phyloP scores from a whole-genome alignment of 1,140 invertebrate genomes.

The Calosoma granatense region DNA sequence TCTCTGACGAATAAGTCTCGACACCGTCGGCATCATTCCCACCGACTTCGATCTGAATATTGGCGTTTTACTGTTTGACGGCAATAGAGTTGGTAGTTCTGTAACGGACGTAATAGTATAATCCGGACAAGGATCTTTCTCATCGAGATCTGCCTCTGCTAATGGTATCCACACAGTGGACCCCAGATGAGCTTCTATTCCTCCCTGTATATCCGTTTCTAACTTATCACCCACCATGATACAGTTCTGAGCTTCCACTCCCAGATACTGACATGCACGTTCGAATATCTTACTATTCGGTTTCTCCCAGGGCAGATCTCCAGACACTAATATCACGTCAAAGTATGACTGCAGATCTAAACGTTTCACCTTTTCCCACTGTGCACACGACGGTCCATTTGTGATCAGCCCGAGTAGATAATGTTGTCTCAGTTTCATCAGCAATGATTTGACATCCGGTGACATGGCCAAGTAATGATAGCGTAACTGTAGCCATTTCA shows the following conservation, averaged over 20 bases:
- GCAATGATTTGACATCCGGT: conserved; percentile 51
- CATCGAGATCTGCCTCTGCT: conserved; percentile 6
- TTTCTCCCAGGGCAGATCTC: conserved; percentile 75
- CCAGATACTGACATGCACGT: conserved; percentile 61
- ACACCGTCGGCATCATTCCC: conserved; percentile 14
- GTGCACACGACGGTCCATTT: conserved; percentile 71
- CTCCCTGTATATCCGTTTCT: conserved; percentile 76
- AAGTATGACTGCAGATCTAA: conserved; percentile 59
- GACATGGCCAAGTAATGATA: conserved; percentile 58
- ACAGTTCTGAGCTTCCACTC: conserved; percentile 58
- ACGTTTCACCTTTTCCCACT: conserved; percentile 74
- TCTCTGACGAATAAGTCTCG: conserved; percentile 15
- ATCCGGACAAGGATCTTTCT: conserved; percentile 22
- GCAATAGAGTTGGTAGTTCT: conserved; percentile 24
- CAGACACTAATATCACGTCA: conserved; percentile 68
- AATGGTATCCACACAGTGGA: conserved; percentile 70
- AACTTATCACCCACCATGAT: conserved; percentile 80
- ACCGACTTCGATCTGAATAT: not conserved
- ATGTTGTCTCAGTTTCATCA: conserved; percentile 53
- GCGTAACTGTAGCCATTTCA: conserved; percentile 63
- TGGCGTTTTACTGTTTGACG: conserved; percentile 11
- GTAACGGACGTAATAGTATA: conserved; percentile 25
- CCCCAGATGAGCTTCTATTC: conserved; percentile 59
- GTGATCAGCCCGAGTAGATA: conserved; percentile 70
- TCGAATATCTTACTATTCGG: conserved; percentile 67